Evolutionary conservation across 2,113 vertebrate species (phyloP).

Genomic region (Chamaetylas fuelleborni): DNA sequence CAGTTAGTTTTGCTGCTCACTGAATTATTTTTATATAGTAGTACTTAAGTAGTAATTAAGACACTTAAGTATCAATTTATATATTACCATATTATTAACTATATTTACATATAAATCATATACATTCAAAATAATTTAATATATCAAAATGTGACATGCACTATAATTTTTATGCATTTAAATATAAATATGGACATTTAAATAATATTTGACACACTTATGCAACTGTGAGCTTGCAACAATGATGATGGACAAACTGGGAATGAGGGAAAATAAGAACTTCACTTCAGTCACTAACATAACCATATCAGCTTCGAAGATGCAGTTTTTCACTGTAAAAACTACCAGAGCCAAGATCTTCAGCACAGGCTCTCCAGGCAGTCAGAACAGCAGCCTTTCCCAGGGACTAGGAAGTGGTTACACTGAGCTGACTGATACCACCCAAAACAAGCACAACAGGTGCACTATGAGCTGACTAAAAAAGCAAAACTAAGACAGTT

Average conservation of each 20-base stretch:
- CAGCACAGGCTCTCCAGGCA: background rate
- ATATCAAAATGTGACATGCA: background rate
- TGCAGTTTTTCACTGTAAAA: background rate
- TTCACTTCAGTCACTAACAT: background rate
- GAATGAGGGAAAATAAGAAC: background rate
- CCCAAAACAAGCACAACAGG: accelerated
- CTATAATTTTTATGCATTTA: background rate
- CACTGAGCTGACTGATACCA: background rate
- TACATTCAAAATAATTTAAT: background rate
- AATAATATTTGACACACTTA: background rate
- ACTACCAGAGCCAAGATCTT: background rate
- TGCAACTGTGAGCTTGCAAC: background rate
- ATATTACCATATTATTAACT: background rate
- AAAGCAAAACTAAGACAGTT: background rate
- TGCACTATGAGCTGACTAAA: background rate
- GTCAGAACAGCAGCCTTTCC: background rate
- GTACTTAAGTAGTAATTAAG: background rate
- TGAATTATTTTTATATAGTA: background rate
- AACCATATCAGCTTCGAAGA: background rate
- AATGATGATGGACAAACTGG: background rate
- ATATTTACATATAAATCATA: background rate
- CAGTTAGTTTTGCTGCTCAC: background rate
- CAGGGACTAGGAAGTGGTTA: background rate
- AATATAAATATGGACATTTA: background rate
- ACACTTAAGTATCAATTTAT: background rate